Conservation (phyloP, 2,888 invertebrate genomes). For the Melanchra persicariae region DNA sequence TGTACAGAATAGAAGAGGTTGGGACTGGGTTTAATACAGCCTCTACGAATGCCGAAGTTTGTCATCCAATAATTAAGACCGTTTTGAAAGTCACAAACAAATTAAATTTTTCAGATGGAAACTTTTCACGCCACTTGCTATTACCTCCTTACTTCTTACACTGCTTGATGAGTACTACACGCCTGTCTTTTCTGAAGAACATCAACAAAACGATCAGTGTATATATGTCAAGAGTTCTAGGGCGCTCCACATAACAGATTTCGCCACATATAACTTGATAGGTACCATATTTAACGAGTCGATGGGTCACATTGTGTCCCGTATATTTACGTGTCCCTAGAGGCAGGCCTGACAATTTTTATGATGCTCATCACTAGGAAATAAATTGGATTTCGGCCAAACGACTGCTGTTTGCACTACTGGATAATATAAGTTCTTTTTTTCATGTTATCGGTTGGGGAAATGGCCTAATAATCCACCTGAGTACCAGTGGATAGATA, state of each 20-base stretch:
- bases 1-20: constrained; percentile 5
- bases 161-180: too few relatives aligned
- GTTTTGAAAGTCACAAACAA: too few relatives aligned
- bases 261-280: constrained; percentile 32
- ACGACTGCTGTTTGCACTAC: constrained; percentile 47
- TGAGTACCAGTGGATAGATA: too few relatives aligned
- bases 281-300: constrained; percentile 43
- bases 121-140: too few relatives aligned
- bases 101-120: too few relatives aligned
- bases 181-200: too few relatives aligned
- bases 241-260: too few relatives aligned
- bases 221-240: too few relatives aligned
- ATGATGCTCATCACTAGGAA: constrained; percentile 68
- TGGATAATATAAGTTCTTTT: constrained; percentile 3
- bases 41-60: neutral
- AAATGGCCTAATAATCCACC: constrained; percentile 27
- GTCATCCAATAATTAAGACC: too few relatives aligned
- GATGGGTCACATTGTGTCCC: constrained; percentile 39
- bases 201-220: too few relatives aligned
- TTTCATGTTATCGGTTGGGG: constrained; percentile 15
- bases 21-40: neutral
- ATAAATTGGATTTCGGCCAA: constrained; percentile 74
- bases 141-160: too few relatives aligned
- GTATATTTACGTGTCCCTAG: constrained; percentile 42
- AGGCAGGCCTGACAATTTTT: constrained; percentile 55